These are phyloP conservation scores for Rhea americana DNA, from an alignment of 2,113 vertebrate species.

Conservation along the genomic window DNA sequence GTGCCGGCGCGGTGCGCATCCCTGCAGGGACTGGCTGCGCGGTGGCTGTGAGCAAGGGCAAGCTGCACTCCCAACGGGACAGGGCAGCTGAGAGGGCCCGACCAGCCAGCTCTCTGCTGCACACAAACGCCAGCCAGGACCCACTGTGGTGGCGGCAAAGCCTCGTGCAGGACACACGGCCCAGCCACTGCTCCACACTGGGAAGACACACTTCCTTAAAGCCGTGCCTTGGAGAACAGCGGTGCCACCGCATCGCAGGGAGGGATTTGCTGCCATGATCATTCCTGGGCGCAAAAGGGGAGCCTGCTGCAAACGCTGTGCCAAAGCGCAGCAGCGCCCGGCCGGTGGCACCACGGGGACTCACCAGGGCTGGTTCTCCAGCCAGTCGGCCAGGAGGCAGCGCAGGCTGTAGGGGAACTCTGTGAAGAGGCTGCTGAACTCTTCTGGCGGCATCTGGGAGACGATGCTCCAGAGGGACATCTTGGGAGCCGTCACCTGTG, in stretches of 20 bases:
- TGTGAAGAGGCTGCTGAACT: constrained; percentile 54
- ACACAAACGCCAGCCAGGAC: no score
- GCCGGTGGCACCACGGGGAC: neutral
- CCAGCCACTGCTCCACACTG: accelerated
- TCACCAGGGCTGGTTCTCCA: constrained; percentile 83
- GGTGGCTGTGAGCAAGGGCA: neutral
- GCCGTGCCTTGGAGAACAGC: no score
- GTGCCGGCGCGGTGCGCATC: neutral
- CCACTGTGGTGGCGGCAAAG: no score
- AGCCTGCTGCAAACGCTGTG: neutral
- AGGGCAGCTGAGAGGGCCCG: neutral
- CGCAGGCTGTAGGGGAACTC: constrained; percentile 77
- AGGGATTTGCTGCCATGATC: no score
- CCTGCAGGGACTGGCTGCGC: no score
- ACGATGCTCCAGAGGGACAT: constrained; percentile 79
- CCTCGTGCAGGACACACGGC: no score
- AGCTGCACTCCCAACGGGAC: accelerated
- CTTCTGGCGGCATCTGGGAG: constrained; percentile 71
- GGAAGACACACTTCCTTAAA: neutral
- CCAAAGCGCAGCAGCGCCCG: neutral
- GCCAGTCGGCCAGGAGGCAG: constrained; percentile 76
- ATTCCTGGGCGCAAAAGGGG: no score
- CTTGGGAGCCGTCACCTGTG: constrained; percentile 17
- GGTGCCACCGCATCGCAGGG: no score
- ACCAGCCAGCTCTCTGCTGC: no score